These are phyloP conservation scores for Menidia menidia DNA, from an alignment of 2,797 vertebrate species.

Conservation along the genomic window DNA sequence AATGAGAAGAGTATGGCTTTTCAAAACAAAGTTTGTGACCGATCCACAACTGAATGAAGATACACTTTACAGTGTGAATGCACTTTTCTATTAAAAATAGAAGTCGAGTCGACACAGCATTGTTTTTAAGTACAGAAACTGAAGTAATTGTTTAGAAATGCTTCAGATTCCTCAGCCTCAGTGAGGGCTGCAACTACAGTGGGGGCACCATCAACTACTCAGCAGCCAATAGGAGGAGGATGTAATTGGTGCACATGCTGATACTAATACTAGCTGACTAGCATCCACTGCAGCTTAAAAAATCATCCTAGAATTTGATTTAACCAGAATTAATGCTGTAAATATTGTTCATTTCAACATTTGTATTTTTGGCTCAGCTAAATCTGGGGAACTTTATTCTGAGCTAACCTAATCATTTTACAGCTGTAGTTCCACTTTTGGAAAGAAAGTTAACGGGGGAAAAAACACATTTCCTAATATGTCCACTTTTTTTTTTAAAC, in stretches of 20 bases:
- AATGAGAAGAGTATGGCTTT: not conserved
- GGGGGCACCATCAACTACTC: not conserved
- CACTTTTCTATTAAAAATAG: not conserved
- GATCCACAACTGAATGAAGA: not conserved
- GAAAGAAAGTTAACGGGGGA: not conserved
- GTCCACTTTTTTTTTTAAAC: slow-evolving; percentile 17
- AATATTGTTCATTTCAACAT: not conserved
- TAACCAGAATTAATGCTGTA: not conserved
- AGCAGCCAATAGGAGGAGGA: not conserved
- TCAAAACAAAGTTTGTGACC: not conserved
- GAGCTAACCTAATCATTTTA: not conserved
- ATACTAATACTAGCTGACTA: not conserved
- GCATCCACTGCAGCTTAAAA: not conserved
- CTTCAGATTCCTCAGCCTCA: not conserved
- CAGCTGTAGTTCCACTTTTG: not conserved
- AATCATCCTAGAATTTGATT: not conserved
- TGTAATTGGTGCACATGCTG: not conserved
- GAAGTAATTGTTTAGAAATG: not conserved
- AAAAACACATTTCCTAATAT: slow-evolving; percentile 26
- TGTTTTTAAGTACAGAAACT: not conserved
- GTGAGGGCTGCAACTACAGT: too few relatives aligned
- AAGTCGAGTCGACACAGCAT: not conserved
- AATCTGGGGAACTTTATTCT: slow-evolving; percentile 4
- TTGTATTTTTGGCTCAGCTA: not conserved
- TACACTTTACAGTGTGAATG: not conserved